A percentile compares a stretch with the other conserved stretches of the same genome.
These are phyloP conservation scores for Haliclystus octoradiatus DNA, from an alignment of 30 jellyfish, hydroid and myxozoan genomes.

Conservation along the genomic window DNA sequence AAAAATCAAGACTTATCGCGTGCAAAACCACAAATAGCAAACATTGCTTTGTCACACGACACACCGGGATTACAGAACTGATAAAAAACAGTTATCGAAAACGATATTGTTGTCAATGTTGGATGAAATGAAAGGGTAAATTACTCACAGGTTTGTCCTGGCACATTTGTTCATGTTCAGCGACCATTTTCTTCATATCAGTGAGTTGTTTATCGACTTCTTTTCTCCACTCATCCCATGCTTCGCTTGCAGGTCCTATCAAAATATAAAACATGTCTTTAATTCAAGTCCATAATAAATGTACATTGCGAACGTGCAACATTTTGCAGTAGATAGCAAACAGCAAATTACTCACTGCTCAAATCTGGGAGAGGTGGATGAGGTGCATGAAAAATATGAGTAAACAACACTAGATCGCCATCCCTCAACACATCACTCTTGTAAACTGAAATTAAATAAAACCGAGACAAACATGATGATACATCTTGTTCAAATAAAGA, in stretches of 20 bases:
- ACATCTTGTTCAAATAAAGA: too few species aligned
- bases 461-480: neutral
- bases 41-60: too few species aligned
- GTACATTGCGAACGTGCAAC: too few species aligned
- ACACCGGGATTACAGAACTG: too few species aligned
- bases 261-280: neutral
- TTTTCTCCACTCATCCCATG: conserved; percentile 79
- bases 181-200: conserved; percentile 52
- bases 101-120: too few species aligned
- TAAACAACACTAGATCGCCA: conserved; percentile 56
- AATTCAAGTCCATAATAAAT: neutral
- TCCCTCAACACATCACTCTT: conserved; percentile 30
- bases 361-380: conserved; percentile 84
- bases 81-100: too few species aligned
- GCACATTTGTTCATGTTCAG: conserved; percentile 50
- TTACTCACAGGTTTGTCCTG: conserved; percentile 29
- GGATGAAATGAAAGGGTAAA: too few species aligned
- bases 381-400: conserved; percentile 88
- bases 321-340: neutral
- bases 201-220: conserved; percentile 41
- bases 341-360: conserved; percentile 41
- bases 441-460: conserved; percentile 34
- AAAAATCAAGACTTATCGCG: too few species aligned
- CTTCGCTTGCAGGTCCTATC: conserved; percentile 60
- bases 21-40: too few species aligned